These are phyloP conservation scores for Acronicta aceris DNA, from an alignment of 2,888 invertebrate genomes.

Conservation along the genomic window DNA sequence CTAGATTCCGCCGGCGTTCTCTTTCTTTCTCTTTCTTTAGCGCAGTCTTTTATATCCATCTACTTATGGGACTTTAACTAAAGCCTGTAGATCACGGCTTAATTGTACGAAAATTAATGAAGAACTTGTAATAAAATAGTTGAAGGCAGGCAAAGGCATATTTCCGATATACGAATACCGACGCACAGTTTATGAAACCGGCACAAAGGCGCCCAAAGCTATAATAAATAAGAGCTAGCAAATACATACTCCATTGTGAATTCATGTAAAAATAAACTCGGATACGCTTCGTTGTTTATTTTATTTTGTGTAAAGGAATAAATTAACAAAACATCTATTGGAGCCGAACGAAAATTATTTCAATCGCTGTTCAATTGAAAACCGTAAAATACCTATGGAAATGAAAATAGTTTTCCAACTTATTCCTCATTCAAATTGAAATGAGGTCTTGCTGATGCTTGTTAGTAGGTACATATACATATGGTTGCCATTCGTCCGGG, in stretches of 20 bases:
- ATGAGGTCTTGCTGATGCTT: neutral
- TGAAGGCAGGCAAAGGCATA: slow-evolving; percentile 49
- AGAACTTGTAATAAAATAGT: slow-evolving; percentile 36
- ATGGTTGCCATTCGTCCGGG: too few relatives aligned
- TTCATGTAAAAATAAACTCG: slow-evolving; percentile 30
- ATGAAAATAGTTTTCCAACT: slow-evolving; percentile 18
- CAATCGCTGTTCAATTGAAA: slow-evolving; percentile 13
- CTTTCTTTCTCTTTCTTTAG: too few relatives aligned
- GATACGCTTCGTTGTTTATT: slow-evolving; percentile 16
- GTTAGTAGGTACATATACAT: too few relatives aligned
- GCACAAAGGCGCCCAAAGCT: slow-evolving; percentile 47
- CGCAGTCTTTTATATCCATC: too few relatives aligned
- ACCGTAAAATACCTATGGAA: slow-evolving; percentile 4
- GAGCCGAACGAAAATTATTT: slow-evolving; percentile 28
- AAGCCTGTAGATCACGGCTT: too few relatives aligned
- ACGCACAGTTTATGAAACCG: slow-evolving; percentile 35
- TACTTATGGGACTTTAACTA: too few relatives aligned
- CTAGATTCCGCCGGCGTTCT: too few relatives aligned
- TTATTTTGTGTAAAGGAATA: slow-evolving; percentile 15
- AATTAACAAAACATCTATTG: slow-evolving; percentile 18
- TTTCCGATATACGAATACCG: slow-evolving; percentile 38
- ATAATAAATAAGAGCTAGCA: slow-evolving; percentile 34
- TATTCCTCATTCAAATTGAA: neutral
- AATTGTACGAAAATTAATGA: too few relatives aligned
- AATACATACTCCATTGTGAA: slow-evolving; percentile 26